A percentile compares a stretch with the other conserved stretches of the same genome.
phyloP scores from a whole-genome alignment of 2,113 vertebrate species.

The Natator depressus region DNA sequence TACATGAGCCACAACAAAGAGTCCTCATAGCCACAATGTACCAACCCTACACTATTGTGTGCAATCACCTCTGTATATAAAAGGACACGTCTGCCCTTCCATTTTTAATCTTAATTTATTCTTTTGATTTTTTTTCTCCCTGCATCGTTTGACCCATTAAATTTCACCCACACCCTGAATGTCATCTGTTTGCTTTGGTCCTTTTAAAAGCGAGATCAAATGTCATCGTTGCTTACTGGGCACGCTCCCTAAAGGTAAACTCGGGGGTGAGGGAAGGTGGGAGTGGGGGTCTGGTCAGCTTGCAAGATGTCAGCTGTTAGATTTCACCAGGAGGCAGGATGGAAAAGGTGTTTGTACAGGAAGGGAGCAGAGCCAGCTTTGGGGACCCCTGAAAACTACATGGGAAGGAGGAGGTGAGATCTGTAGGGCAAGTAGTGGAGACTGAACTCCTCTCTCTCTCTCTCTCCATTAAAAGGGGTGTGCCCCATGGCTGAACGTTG shows the following conservation, averaged over 20 bases:
- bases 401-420: not conserved
- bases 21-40: not conserved
- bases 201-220: not conserved
- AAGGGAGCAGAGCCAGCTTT: not conserved
- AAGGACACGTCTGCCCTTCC: not conserved
- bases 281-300: not conserved
- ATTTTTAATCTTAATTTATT: conserved; percentile 25
- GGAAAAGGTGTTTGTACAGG: not conserved
- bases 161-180: not conserved
- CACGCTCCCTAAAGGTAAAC: rapidly evolving
- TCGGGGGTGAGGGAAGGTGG: not conserved
- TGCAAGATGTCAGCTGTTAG: not conserved
- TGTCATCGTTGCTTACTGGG: not conserved
- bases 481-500: not conserved
- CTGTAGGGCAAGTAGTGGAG: not conserved
- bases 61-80: not conserved
- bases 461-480: not conserved
- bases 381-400: rapidly evolving
- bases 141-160: conserved; percentile 37
- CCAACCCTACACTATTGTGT: rapidly evolving
- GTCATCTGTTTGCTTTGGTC: not conserved
- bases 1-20: rapidly evolving
- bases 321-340: not conserved
- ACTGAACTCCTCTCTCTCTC: not conserved
- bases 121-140: not conserved